phyloP scores from a whole-genome alignment of 1,140 invertebrate genomes.

The Streblospio benedicti region DNA sequence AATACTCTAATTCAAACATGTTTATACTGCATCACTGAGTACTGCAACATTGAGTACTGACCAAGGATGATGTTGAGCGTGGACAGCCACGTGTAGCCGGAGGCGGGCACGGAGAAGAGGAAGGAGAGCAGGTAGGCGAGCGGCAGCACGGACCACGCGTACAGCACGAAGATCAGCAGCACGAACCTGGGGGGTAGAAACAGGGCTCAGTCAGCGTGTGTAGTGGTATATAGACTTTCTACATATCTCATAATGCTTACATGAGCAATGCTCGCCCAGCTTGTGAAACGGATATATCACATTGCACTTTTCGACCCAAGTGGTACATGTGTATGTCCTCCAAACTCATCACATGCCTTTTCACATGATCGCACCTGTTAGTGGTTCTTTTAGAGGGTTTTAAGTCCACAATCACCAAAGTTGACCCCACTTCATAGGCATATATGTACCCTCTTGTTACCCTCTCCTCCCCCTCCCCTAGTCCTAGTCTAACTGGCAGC shows the following conservation, averaged over 20 bases:
- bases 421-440: not conserved
- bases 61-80: slow-evolving; percentile 32
- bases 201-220: too few relatives aligned
- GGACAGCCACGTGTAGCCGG: slow-evolving; percentile 37
- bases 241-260: too few relatives aligned
- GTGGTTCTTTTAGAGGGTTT: not conserved
- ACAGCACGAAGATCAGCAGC: slow-evolving; percentile 38
- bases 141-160: slow-evolving; percentile 37
- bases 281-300: too few relatives aligned
- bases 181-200: too few relatives aligned
- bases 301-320: too few relatives aligned
- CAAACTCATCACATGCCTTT: too few relatives aligned
- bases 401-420: not conserved
- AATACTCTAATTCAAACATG: not conserved
- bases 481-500: too few relatives aligned
- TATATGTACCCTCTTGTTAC: not conserved
- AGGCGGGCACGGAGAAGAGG: slow-evolving; percentile 34
- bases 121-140: slow-evolving; percentile 40
- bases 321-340: too few relatives aligned
- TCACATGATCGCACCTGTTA: not conserved
- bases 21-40: not conserved
- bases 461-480: not conserved
- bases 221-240: too few relatives aligned
- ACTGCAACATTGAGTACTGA: not conserved
- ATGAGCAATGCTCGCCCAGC: too few relatives aligned